Conservation (phyloP, 1,140 invertebrate genomes). For the Archegozetes longisetosus region DNA sequence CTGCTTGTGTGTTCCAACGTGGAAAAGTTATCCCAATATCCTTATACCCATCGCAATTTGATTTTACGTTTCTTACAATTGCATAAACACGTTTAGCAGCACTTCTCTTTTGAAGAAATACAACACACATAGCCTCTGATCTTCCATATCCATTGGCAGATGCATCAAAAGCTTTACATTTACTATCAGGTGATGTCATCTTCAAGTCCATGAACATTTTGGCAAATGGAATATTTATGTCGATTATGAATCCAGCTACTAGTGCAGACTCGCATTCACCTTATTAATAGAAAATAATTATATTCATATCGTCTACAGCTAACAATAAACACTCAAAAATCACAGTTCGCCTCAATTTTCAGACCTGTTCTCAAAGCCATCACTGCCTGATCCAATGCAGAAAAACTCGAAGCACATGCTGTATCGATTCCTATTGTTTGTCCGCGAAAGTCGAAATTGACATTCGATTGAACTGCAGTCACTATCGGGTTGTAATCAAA, state of each 20-base stretch:
- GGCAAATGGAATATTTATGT: constrained; percentile 32
- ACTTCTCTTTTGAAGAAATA: constrained; percentile 59
- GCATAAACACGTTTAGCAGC: constrained; percentile 65
- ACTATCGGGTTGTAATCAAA: too few relatives aligned
- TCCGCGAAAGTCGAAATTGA: constrained; percentile 73
- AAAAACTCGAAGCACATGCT: constrained; percentile 81
- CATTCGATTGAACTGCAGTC: constrained; percentile 86
- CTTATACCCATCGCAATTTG: constrained; percentile 40
- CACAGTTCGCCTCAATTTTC: too few relatives aligned
- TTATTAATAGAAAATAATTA: too few relatives aligned
- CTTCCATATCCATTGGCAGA: constrained; percentile 50
- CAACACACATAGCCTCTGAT: constrained; percentile 62
- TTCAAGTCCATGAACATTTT: constrained; percentile 32
- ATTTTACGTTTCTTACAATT: constrained; percentile 44
- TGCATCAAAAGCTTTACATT: constrained; percentile 40
- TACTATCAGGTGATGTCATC: constrained; percentile 36
- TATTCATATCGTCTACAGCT: too few relatives aligned
- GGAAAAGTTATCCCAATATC: too few relatives aligned
- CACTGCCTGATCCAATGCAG: constrained; percentile 65
- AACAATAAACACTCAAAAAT: too few relatives aligned
- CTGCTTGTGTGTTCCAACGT: too few relatives aligned
- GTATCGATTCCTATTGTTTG: constrained; percentile 87
- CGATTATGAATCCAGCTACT: constrained; percentile 35
- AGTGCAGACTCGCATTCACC: constrained; percentile 30
- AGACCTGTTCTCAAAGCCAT: background rate